Evolutionary conservation across 1,140 invertebrate genomes (phyloP).

Genomic region (Pseudomyrmex flavicornis): DNA sequence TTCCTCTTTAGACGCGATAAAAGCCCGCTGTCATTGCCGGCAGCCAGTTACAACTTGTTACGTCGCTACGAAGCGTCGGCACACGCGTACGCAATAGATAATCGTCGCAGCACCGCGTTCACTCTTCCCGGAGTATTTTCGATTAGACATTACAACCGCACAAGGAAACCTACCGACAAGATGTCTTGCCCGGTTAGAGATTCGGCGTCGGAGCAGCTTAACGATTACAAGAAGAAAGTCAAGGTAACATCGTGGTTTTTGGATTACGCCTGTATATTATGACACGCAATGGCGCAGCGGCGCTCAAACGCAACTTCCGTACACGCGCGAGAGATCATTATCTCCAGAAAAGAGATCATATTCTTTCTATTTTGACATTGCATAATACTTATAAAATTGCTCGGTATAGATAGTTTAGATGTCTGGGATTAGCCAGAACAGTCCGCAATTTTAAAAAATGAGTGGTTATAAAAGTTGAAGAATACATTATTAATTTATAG

Average conservation of each 20-base stretch:
- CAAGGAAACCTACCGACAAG: background rate
- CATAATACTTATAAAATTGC: too few species aligned
- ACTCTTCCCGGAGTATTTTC: background rate
- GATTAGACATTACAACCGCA: conserved; percentile 18
- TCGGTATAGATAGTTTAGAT: too few species aligned
- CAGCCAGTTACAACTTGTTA: conserved; percentile 48
- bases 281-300: background rate
- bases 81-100: too few species aligned
- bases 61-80: background rate
- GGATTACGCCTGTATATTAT: background rate
- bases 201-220: conserved; percentile 89
- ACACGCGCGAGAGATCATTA: background rate
- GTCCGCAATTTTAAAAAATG: too few species aligned
- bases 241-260: conserved; percentile 84
- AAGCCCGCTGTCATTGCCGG: conserved; percentile 53
- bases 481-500: too few species aligned
- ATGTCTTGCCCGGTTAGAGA: conserved; percentile 81
- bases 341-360: too few species aligned
- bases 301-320: background rate
- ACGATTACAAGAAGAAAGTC: conserved; percentile 87
- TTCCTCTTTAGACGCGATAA: conserved; percentile 61
- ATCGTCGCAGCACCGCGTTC: background rate
- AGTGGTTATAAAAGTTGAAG: too few species aligned
- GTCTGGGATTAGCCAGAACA: too few species aligned
- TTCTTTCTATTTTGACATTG: too few species aligned